Percentiles rank a stretch among this genome's conserved stretches.
Evolutionary conservation across 2,888 invertebrate genomes (phyloP).

Genomic region (Lasioglossum figueresi): DNA sequence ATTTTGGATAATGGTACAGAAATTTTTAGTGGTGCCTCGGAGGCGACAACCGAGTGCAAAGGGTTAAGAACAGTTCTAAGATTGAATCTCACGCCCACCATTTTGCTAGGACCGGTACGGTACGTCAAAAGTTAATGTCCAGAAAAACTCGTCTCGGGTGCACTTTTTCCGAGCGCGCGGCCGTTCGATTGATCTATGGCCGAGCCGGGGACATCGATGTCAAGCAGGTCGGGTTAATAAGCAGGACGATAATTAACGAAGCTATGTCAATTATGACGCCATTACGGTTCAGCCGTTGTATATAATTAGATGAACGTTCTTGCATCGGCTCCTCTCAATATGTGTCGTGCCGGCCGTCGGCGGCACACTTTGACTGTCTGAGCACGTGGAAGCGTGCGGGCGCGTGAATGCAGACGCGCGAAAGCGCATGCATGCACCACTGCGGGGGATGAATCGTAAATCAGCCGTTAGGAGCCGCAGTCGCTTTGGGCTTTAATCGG

Average conservation of each 20-base stretch:
- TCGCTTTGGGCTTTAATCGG: constrained; percentile 52
- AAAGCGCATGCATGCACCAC: constrained; percentile 36
- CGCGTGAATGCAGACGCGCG: constrained; percentile 38
- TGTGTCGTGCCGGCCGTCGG: constrained; percentile 19
- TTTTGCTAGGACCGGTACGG: neutral
- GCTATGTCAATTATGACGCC: constrained; percentile 76
- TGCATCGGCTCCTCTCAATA: constrained; percentile 56
- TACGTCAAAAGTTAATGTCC: neutral
- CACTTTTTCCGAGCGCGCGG: neutral
- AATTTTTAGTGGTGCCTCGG: no score
- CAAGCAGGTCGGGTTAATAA: constrained; percentile 73
- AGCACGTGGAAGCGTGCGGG: constrained; percentile 22
- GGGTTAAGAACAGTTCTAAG: neutral
- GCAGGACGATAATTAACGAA: constrained; percentile 78
- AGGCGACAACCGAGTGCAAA: no score
- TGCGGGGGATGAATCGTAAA: constrained; percentile 55
- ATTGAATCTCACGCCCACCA: neutral
- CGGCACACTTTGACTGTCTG: constrained; percentile 23
- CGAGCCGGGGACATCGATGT: constrained; percentile 32
- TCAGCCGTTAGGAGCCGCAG: constrained; percentile 47
- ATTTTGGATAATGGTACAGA: no score
- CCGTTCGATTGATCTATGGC: constrained; percentile 20
- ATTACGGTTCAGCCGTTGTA: constrained; percentile 70
- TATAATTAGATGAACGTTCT: constrained; percentile 72
- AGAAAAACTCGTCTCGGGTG: neutral